phyloP scores from a whole-genome alignment of 2,888 invertebrate species.

The Conus canariensis region DNA sequence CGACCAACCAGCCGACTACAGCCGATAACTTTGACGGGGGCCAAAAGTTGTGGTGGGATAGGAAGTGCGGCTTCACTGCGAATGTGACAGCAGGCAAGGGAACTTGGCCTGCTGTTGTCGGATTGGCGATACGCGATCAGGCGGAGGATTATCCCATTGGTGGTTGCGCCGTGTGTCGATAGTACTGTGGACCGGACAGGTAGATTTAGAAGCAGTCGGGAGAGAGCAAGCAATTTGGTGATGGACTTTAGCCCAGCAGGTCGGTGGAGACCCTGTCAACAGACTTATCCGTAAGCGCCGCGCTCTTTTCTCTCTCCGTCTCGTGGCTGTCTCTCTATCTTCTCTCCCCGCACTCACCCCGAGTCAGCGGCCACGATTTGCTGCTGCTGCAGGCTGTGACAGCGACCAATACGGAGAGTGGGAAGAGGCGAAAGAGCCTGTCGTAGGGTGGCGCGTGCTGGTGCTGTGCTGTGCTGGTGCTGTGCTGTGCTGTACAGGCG shows the following conservation, averaged over 20 bases:
- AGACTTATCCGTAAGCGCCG: neutral
- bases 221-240: neutral
- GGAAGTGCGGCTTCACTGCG: neutral
- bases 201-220: neutral
- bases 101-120: neutral
- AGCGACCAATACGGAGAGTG: slow-evolving; percentile 20
- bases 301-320: neutral
- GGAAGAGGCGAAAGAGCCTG: slow-evolving; percentile 6
- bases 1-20: no score
- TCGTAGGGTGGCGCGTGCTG: slow-evolving; percentile 29
- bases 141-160: neutral
- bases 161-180: neutral
- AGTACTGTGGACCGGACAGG: neutral
- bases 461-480: slow-evolving; percentile 21
- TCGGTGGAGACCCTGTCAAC: neutral
- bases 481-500: slow-evolving; percentile 17
- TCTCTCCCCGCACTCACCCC: neutral
- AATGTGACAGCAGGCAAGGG: neutral
- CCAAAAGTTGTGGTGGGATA: no score
- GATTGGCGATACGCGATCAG: neutral
- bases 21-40: no score
- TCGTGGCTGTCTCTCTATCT: neutral
- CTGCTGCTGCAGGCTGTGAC: slow-evolving; percentile 26
- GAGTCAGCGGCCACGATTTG: neutral
- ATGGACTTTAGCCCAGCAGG: neutral